Percentiles rank a stretch among this genome's conserved stretches.
Evolutionary conservation across 2,113 vertebrate species (phyloP).

Genomic region (Meriones unguiculatus): DNA sequence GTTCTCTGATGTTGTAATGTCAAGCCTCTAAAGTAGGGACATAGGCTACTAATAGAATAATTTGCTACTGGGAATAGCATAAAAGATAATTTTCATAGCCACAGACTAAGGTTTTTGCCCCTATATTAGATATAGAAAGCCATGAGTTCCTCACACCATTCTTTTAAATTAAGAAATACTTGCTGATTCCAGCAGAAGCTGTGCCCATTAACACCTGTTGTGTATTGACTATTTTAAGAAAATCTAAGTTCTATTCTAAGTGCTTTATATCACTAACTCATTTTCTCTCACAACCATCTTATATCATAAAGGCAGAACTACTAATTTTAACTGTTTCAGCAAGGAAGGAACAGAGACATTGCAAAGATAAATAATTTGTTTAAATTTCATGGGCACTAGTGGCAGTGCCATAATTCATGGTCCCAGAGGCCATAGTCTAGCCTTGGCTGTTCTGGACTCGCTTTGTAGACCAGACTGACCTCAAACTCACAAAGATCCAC

Average conservation of each 20-base stretch:
- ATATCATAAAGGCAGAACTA: not conserved
- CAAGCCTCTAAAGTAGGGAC: not conserved
- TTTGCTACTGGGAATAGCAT: conserved; percentile 18
- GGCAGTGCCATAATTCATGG: not conserved
- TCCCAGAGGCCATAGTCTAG: not conserved
- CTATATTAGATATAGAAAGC: not conserved
- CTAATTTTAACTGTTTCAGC: not conserved
- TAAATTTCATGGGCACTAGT: not conserved
- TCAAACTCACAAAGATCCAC: no score
- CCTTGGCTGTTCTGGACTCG: no score
- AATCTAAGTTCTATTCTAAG: not conserved
- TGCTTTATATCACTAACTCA: conserved; percentile 11
- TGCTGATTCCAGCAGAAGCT: not conserved
- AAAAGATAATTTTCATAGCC: conserved; percentile 39
- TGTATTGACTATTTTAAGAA: not conserved
- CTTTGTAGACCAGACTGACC: no score
- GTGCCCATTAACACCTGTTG: not conserved
- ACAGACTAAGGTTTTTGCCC: not conserved
- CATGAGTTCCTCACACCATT: not conserved
- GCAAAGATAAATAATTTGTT: conserved; percentile 38
- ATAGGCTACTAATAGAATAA: not conserved
- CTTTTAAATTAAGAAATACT: not conserved
- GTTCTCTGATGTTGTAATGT: not conserved
- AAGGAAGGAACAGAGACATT: conserved; percentile 27
- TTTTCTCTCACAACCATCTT: not conserved